Conservation (phyloP, 1,140 invertebrate species). For the Drosophila willistoni region DNA sequence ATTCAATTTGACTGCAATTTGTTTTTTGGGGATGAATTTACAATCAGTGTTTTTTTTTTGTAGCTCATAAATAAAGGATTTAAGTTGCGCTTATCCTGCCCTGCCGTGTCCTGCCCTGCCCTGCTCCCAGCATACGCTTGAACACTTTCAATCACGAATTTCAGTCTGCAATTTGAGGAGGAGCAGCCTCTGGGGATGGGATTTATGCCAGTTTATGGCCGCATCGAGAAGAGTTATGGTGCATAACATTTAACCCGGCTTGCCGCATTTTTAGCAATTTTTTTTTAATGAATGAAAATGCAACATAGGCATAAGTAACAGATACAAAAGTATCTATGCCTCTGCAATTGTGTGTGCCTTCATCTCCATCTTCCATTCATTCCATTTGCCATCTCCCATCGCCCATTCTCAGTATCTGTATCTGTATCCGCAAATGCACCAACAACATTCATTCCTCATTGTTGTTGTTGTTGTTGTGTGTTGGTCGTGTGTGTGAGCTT, state of each 20-base stretch:
- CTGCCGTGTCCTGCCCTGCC: not conserved
- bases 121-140: not conserved
- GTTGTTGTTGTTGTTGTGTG: conserved; percentile 21
- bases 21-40: not conserved
- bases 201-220: conserved; percentile 34
- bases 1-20: not conserved
- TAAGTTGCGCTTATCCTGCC: conserved; percentile 1
- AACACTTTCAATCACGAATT: conserved; percentile 12
- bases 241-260: conserved; percentile 62
- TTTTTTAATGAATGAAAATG: conserved; percentile 56
- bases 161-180: conserved; percentile 2
- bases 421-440: conserved; percentile 14
- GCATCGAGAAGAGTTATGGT: conserved; percentile 57
- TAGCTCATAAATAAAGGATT: conserved; percentile 1
- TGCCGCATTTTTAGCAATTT: conserved; percentile 23
- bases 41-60: not conserved
- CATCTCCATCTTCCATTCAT: not conserved
- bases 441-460: not conserved
- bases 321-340: conserved; percentile 30
- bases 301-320: conserved; percentile 5
- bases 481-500: conserved; percentile 57
- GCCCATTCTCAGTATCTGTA: conserved; percentile 17
- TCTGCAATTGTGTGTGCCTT: conserved; percentile 1
- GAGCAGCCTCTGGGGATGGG: conserved; percentile 20
- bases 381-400: not conserved